Conservation (phyloP, 1,140 invertebrate species). For the Sinella curviseta region DNA sequence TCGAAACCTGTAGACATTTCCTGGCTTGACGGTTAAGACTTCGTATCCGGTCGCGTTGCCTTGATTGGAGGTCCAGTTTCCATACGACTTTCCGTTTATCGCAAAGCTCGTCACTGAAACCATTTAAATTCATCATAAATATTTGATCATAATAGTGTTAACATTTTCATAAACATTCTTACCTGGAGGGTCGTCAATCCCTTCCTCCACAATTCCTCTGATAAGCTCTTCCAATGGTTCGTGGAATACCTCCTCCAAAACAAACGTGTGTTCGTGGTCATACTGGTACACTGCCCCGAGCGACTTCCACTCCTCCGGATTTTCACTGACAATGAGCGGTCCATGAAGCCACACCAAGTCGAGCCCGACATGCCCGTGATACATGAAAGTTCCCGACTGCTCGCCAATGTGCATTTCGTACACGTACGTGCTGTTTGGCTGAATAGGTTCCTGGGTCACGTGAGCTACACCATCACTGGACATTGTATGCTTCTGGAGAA, state of each 20-base stretch:
- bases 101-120: not conserved
- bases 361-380: not conserved
- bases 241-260: slow-evolving; percentile 11
- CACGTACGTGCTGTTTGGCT: not conserved
- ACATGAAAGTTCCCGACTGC: not conserved
- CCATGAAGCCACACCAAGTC: slow-evolving; percentile 21
- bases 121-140: no score
- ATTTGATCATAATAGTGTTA: no score
- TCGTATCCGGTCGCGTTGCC: not conserved
- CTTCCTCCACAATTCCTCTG: not conserved
- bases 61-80: not conserved
- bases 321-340: not conserved
- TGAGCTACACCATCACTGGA: not conserved
- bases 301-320: not conserved
- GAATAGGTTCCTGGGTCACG: not conserved
- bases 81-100: slow-evolving; percentile 3
- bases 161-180: no score
- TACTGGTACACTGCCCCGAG: not conserved
- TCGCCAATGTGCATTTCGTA: not conserved
- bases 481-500: not conserved
- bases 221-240: not conserved
- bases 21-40: not conserved
- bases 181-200: not conserved
- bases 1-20: not conserved
- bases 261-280: not conserved